Evolutionary conservation across 2,888 invertebrate genomes (phyloP).

Genomic region (Trachelus tabidus): DNA sequence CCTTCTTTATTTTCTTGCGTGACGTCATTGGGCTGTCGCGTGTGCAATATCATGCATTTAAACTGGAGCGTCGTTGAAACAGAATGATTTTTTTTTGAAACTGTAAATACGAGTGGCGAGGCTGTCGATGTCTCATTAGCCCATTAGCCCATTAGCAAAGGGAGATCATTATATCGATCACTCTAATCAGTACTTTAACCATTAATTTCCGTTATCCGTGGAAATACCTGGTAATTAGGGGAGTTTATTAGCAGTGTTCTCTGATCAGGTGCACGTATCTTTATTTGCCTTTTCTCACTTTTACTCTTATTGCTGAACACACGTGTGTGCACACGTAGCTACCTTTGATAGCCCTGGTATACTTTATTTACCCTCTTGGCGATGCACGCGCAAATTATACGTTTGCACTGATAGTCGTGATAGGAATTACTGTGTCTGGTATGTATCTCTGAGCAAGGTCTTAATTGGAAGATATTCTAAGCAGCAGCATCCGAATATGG

Average conservation of each 20-base stretch:
- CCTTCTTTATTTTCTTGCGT: neutral
- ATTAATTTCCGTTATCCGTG: neutral
- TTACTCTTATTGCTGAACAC: neutral
- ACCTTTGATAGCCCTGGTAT: neutral
- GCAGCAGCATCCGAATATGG: too few species aligned
- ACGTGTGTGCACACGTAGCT: too few species aligned
- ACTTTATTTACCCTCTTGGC: neutral
- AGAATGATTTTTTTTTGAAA: neutral
- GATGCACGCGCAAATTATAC: neutral
- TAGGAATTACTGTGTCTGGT: neutral
- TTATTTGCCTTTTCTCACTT: neutral
- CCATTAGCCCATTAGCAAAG: neutral
- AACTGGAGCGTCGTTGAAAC: neutral
- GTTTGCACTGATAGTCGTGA: neutral
- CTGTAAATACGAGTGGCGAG: neutral
- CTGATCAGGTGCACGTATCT: neutral
- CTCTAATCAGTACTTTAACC: neutral
- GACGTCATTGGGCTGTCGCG: neutral
- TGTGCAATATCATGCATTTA: neutral
- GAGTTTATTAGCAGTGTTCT: neutral
- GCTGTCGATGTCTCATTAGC: neutral
- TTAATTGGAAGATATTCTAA: neutral
- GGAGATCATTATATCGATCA: neutral
- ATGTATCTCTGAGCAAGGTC: neutral
- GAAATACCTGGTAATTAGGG: neutral